phyloP scores from a whole-genome alignment of 2,113 vertebrate species.

The Bujurquina vittata region DNA sequence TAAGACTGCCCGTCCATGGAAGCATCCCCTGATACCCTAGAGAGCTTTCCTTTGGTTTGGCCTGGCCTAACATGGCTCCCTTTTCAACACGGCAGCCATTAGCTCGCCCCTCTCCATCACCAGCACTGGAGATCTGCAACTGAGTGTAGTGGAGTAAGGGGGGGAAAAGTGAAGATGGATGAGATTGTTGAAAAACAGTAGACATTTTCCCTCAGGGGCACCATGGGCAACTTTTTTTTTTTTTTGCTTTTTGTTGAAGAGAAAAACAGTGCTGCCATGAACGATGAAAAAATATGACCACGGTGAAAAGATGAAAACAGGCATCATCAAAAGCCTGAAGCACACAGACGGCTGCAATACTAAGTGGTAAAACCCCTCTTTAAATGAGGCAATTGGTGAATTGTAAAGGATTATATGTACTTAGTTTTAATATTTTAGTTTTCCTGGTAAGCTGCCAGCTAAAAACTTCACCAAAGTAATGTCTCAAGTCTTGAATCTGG shows the following conservation, averaged over 20 bases:
- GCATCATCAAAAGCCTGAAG: slow-evolving; percentile 11
- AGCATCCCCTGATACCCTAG: slow-evolving; percentile 10
- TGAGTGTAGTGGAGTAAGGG: slow-evolving; percentile 8
- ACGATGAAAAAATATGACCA: background rate
- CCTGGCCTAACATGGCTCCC: slow-evolving; percentile 3
- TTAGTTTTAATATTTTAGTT: background rate
- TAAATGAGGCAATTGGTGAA: background rate
- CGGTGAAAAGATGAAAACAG: background rate
- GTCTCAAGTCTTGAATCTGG: background rate
- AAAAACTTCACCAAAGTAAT: background rate
- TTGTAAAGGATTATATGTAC: background rate
- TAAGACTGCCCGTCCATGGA: slow-evolving; percentile 22
- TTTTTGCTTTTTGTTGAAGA: background rate
- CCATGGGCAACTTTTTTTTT: background rate
- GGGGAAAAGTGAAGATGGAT: slow-evolving; percentile 41
- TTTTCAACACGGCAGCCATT: slow-evolving; percentile 67
- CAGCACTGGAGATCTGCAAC: slow-evolving; percentile 30
- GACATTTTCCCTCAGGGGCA: background rate
- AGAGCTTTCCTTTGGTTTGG: slow-evolving; percentile 32
- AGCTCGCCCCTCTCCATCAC: slow-evolving; percentile 45
- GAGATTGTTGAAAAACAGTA: slow-evolving; percentile 52
- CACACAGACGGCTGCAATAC: background rate
- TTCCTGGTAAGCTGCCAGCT: background rate
- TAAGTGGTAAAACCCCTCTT: background rate
- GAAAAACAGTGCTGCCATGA: slow-evolving; percentile 1